These are phyloP conservation scores for Phymastichus coffea DNA, from an alignment of 1,140 invertebrate species.

Conservation along the genomic window DNA sequence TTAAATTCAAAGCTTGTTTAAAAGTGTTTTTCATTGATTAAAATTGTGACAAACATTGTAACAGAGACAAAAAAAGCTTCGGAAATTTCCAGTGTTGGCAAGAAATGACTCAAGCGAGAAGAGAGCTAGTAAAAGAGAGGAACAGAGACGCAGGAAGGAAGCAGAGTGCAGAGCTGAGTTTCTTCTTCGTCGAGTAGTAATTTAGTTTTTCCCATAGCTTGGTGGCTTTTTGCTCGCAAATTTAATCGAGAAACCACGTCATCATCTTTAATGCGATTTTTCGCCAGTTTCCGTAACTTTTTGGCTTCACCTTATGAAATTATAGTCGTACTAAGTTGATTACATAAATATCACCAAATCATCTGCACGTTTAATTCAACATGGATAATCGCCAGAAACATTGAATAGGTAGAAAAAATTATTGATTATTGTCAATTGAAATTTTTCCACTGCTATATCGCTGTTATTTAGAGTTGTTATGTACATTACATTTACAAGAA, in stretches of 20 bases:
- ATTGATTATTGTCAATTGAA: no score
- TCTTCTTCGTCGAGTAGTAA: slow-evolving; percentile 39
- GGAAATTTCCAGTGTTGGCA: slow-evolving; percentile 24
- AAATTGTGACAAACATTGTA: slow-evolving; percentile 11
- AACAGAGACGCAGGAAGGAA: slow-evolving; percentile 19
- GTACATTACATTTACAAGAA: no score
- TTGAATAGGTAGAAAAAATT: no score
- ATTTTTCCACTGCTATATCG: no score
- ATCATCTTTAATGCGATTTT: slow-evolving; percentile 44
- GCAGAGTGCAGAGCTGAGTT: slow-evolving; percentile 33
- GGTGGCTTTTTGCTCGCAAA: slow-evolving; percentile 31
- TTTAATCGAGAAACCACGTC: slow-evolving; percentile 45
- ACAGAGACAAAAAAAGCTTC: slow-evolving; percentile 22
- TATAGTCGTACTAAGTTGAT: slow-evolving; percentile 2
- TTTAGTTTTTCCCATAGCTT: slow-evolving; percentile 40
- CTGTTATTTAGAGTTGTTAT: no score
- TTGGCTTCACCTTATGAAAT: slow-evolving; percentile 10
- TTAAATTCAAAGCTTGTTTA: slow-evolving; percentile 3
- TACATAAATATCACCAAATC: no score
- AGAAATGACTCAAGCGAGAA: slow-evolving; percentile 15
- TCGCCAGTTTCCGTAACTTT: slow-evolving; percentile 18
- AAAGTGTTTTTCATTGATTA: slow-evolving; percentile 4
- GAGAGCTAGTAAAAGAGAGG: background rate
- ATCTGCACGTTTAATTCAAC: no score
- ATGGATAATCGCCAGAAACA: no score